Conservation (phyloP, 2,888 invertebrate species). For the Bimastos eiseni region DNA sequence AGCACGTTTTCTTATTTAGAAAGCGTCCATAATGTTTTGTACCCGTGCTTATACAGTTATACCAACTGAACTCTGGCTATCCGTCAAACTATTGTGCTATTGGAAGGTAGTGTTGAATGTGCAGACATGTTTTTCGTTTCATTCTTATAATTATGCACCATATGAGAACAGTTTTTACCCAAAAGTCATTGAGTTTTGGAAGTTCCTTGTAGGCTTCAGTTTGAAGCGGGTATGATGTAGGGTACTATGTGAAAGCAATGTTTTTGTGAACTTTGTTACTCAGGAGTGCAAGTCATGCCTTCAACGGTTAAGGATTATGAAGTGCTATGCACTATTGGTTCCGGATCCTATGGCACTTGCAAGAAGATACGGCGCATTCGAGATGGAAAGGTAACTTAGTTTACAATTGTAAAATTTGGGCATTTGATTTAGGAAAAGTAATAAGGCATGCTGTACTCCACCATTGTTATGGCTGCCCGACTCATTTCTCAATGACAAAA, state of each 20-base stretch:
- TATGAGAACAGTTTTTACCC: background rate
- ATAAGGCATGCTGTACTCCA: background rate
- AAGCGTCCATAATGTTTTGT: background rate
- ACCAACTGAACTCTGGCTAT: conserved; percentile 2
- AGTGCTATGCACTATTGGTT: conserved; percentile 68
- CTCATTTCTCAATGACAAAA: background rate
- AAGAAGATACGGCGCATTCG: conserved; percentile 69
- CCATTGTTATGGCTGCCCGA: background rate
- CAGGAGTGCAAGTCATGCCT: conserved; percentile 47
- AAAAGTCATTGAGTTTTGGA: background rate
- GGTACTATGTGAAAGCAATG: background rate
- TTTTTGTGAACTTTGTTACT: background rate
- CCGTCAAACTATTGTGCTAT: background rate
- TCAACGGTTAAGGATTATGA: conserved; percentile 66
- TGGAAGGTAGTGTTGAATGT: background rate
- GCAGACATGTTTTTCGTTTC: background rate
- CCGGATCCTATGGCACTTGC: conserved; percentile 69
- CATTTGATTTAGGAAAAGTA: background rate
- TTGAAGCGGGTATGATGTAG: background rate
- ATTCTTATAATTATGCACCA: background rate
- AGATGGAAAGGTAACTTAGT: conserved; percentile 63
- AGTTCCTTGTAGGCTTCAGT: background rate
- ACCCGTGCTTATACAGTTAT: background rate
- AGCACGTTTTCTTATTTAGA: background rate
- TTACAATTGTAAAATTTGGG: background rate